Evolutionary conservation across 2,888 invertebrate species (phyloP), one percentile per base, ranked within the genome.

Genomic region (Boloria euphrosyne): DNA sequence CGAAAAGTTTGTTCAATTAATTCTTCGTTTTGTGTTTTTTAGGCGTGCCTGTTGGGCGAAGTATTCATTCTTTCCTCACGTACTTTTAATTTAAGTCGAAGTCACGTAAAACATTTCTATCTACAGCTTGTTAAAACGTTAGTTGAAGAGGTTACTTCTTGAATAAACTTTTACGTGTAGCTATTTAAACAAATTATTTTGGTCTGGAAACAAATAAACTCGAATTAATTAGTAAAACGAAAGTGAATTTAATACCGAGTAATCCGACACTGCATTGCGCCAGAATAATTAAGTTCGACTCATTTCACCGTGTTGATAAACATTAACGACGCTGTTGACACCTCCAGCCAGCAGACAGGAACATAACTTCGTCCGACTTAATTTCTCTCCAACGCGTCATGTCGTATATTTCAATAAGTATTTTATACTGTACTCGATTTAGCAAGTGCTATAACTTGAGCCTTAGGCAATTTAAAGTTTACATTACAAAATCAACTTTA

Each of bases 321-420:
- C 71, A 67, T 69, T 65, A 67, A 62, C 68, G 64, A 65, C 67
- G 59, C 60, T 43, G 61, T 67, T 66, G 66, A 66, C 69, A 66
- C 66, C 65, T 68, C 58, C 13, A 38, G 31, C 55, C 55, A 44
- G 44, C 62, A 59, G 50, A 59, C 47, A 16, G 54, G 47, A 66
- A 71, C 68, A 72, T 70, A 63, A 70, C 53, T 66, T 65, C 59
- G 55, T 44, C 59, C 43, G 65, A 65, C 64, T 65, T 68, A 65
- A 69, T 65, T 63, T 62, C 65, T 17, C 64, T 61, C 49, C 53
- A 55, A 54, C 76, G 76, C 74, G 77, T 79, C 76, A 78, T 73
- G 74, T 75, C 76, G 76, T 82, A 80, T 77, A 79, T 80, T 79
- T 75, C 68, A 70, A 73, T 75, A 74, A 75, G 61, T 64, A 67